Base-by-base conservation (phyloP, 2,113 vertebrate species). In the Mus spicilegus region DNA sequence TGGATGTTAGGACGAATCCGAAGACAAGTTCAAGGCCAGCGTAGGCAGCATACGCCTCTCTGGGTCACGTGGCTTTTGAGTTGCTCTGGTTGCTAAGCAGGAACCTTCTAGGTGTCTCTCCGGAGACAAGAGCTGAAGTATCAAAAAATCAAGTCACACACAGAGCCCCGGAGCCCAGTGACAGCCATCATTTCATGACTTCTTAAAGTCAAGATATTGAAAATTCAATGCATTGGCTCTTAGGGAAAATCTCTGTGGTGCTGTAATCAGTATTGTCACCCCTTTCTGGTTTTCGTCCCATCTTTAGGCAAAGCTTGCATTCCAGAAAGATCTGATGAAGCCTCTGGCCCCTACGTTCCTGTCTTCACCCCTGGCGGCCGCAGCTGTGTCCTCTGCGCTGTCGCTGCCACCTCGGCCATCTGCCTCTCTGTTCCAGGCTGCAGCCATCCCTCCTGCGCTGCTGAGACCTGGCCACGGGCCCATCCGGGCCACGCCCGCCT, bases 281-380 rank as follows among this genome's bases (percentile, higher is more conserved):
- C 33, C 14, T 24, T 78, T 36, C 20, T 42, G 87, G 88, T 86
- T 95, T 54, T 95, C 76, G 69, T 75, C 63, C 95, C 69, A 77
- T 77, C 97, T 78, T 69, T 96, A 99, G 99, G 99, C 99, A 92
- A 99, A 99, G 96, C 98, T 99, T 14, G 99, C 99, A 96, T 98
- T 99, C 98, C 99, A 99, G 98, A 99, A 99, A 97, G 99, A 99
- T 95, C 96, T 99, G 98, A 99, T 99, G 93, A 99, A 99, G 98
- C 99, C 99, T 0, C 97, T 99, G 98, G 98, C 99, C 54, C 99
- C 99, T 0, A 98, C 99, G 92, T 99, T 99, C 98, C 98, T 99
- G 92, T 98, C 99, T 7, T 98, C 98, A 58, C 99, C 99, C 9
- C 99, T 98, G 91, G 99, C 99, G 63, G 98, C 98, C 0, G 98